These are phyloP conservation scores for Poeciliopsis paucimaculata DNA, from an alignment of 2,797 vertebrate species.

Conservation along the genomic window DNA sequence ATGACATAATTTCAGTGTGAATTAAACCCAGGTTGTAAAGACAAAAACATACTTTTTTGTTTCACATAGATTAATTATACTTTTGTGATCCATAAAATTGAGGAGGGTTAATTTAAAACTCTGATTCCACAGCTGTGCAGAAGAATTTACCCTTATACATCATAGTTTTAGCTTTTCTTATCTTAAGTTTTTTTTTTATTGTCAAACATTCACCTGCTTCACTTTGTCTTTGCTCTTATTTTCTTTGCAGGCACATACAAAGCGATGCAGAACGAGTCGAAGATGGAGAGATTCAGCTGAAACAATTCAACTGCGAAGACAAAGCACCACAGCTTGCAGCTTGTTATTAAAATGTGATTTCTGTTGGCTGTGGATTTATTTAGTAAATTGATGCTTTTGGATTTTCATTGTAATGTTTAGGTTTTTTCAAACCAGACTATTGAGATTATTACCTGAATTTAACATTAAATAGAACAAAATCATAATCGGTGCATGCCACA, in stretches of 20 bases:
- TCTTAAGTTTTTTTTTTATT: neutral
- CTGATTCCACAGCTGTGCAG: neutral
- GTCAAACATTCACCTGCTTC: neutral
- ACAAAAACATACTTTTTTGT: neutral
- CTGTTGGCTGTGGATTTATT: neutral
- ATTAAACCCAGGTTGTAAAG: neutral
- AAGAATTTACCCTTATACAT: neutral
- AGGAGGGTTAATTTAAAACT: neutral
- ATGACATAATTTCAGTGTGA: neutral
- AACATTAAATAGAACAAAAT: neutral
- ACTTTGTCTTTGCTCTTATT: neutral
- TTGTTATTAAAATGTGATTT: neutral
- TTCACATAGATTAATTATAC: neutral
- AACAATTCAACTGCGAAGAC: neutral
- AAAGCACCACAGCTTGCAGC: neutral
- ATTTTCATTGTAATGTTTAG: neutral
- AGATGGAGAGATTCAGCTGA: constrained; percentile 17
- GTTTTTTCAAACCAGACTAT: neutral
- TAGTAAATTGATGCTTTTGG: neutral
- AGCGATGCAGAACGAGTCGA: neutral
- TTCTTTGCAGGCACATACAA: constrained; percentile 35
- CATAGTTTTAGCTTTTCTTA: neutral
- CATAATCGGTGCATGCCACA: neutral
- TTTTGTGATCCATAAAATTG: neutral
- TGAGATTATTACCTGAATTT: neutral